Base-by-base conservation (phyloP, 92 coral and sea anemone genomes). In the Zoanthus sansibaricus region DNA sequence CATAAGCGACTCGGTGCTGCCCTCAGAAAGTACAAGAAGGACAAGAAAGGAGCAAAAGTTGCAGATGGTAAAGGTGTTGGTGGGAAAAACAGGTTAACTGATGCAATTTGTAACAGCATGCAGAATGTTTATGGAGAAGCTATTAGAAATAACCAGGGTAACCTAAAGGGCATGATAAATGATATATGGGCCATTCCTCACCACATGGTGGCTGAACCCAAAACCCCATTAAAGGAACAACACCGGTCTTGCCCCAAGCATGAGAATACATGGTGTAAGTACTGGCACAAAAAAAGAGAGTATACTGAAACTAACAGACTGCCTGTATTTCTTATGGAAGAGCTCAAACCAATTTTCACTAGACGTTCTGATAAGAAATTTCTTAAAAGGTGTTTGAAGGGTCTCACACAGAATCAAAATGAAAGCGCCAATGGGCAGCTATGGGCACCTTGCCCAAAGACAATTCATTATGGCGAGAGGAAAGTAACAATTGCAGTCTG, bases 231-330 rank as follows among this genome's bases (percentile, higher is more conserved):
- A 18, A 33, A 58, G 64, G 64, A 58, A 62, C 92, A 89, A 37
- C 92, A 89, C 59, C 79, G 68, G 78, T 71, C 72, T 48, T 86
- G 90, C 45, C 90, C 87, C 14, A 82, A 79, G 51, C 42, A 67
- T 67, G 72, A 67, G 10, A 84, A 78, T n/a, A 90, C 93, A 16
- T 90, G 91, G 91, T 90, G 91, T 48, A 87, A 87, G 64, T 89
- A 74, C 88, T 79, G 92, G 92, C 10, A 18, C 72, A 79, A 92
- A 77, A 90, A 92, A 47, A 92, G 78, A 82, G 9, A 7, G 0
- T 78, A 72, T n/a, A 72, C 58, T 25, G 18, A 82, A 54, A 72
- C 31, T 14, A 74, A 32, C 51, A 83, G 88, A 10, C 55, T 83
- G 12, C 91, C 88, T n/a, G 76, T 46, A 61, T 68, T 82, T 16